Evolutionary conservation across 2,888 invertebrate species (phyloP), one percentile per base, ranked within the genome.

Genomic region (Epinotia brunnichana): DNA sequence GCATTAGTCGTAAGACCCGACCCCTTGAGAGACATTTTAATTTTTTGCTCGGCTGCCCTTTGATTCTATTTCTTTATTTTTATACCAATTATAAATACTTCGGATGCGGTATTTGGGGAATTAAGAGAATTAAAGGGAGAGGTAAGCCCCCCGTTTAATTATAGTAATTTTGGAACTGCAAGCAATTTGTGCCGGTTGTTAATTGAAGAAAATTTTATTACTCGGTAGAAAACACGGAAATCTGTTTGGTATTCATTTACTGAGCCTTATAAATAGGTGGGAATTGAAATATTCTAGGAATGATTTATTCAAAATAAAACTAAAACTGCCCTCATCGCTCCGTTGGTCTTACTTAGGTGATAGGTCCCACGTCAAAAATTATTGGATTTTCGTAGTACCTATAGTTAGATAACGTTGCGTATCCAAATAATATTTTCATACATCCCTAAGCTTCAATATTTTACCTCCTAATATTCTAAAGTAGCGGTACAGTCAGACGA

Each of bases 31-130:
- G 78, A 75, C 82, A 78, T 88, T 90, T 88, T 87, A 92, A 92
- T 92, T 92, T 91, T 90, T 90, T 89, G 91, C 90, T 87, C 80
- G 84, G 83, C 76, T 86, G 89, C 87, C 74, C 82, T 79, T 81
- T 76, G 76, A 74, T 74, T 67, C 76, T 79, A 82, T 81, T 83
- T 80, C 83, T 85, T 87, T 87, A 87, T 87, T 89, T 88, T 85
- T 83, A 83, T 82, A 82, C 84, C 87, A 90, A 90, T 91, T 90
- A 89, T 87, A 88, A 88, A 86, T 83, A 80, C 83, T 59, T n/a
- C 61, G 56, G 68, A 72, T 72, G 72, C 62, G 67, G 69, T 63
- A 68, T 64, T 60, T 59, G 29, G 35, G 66, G 44, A 67, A 72
- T 67, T 61, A 29, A 11, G 60, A 19, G 63, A 48, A 70, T 70